Evolutionary conservation across 35 echinoderm and acorn worm genomes (phyloP).

Genomic region (Chiridota heheva): DNA sequence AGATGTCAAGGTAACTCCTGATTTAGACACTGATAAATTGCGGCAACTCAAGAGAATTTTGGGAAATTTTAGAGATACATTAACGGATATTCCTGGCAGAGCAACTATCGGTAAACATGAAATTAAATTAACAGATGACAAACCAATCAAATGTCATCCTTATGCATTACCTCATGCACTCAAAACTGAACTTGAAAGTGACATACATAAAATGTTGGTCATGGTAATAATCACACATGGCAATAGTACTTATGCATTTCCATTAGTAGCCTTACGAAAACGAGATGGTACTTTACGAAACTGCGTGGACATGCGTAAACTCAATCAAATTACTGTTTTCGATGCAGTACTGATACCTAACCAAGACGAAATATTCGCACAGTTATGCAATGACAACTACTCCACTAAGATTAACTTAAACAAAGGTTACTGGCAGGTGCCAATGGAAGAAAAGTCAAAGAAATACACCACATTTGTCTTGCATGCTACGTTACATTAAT

Average conservation of each 20-base stretch:
- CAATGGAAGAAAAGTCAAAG: slow-evolving; percentile 22
- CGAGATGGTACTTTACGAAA: slow-evolving; percentile 1
- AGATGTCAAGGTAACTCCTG: slow-evolving; percentile 15
- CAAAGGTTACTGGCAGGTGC: slow-evolving; percentile 70
- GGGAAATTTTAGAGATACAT: slow-evolving; percentile 9
- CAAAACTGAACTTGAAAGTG: slow-evolving; percentile 10
- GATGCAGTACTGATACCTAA: slow-evolving; percentile 58
- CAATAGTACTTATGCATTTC: slow-evolving; percentile 22
- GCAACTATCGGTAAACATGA: slow-evolving; percentile 28
- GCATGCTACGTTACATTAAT: slow-evolving; percentile 9
- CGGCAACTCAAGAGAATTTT: background rate
- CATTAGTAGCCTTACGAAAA: background rate
- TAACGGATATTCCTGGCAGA: slow-evolving; percentile 43
- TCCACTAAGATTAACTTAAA: slow-evolving; percentile 58
- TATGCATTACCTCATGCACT: slow-evolving; percentile 38
- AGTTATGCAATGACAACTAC: slow-evolving; percentile 3
- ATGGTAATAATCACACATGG: background rate
- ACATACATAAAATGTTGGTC: slow-evolving; percentile 33
- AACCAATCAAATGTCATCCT: slow-evolving; percentile 23
- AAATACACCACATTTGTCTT: slow-evolving; percentile 34
- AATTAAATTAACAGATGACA: slow-evolving; percentile 13
- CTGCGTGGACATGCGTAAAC: slow-evolving; percentile 14
- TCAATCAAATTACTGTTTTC: slow-evolving; percentile 40
- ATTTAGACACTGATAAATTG: background rate
- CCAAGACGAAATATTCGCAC: slow-evolving; percentile 56